Evolutionary conservation across 2,888 invertebrate species (phyloP), one percentile per base, ranked within the genome.

Genomic region (Therioaphis trifolii): DNA sequence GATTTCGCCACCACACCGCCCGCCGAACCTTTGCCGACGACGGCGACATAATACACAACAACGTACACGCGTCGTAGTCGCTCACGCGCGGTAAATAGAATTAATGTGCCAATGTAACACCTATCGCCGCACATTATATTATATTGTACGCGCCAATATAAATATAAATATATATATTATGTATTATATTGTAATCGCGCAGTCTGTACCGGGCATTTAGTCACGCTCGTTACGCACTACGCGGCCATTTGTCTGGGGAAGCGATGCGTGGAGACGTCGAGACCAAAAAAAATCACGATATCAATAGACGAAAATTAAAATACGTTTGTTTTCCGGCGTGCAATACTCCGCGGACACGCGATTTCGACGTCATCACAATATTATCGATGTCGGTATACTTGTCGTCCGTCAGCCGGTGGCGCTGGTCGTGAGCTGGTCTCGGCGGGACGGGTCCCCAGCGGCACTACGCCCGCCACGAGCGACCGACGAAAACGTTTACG

Each of bases 211-310:
- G 29, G 15, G n/a, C 72, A 52, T 74, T 74, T 74, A 74, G 74
- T 74, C 35, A 74, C 74, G 55, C 35, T 55, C 35, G 55, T 74
- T 74, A 55, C 74, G 74, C 35, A 35, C 35, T 74, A 15, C 21
- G 29, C 7, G 40, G 55, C n/a, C n/a, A n/a, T n/a, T 74, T 72
- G 52, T 52, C 29, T 35, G 35, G 35, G 72, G 55, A 74, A 74
- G 35, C 24, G 74, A 74, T 40, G 74, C 74, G 40, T 74, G 74
- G 55, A 74, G 74, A 35, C 55, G 21, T 24, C 21, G 35, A 35
- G 55, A 55, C 5, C 0, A 4, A 58, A 11, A 46, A 46, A 46
- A 46, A 46, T 15, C 15, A 46, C 4, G 12, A 15, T 9, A 46
- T 9, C 2, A 46, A 46, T 35, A 35, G 3, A 35, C 7, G 24